Base-by-base conservation (phyloP, 2,113 vertebrate genomes). In the Crypturellus undulatus region DNA sequence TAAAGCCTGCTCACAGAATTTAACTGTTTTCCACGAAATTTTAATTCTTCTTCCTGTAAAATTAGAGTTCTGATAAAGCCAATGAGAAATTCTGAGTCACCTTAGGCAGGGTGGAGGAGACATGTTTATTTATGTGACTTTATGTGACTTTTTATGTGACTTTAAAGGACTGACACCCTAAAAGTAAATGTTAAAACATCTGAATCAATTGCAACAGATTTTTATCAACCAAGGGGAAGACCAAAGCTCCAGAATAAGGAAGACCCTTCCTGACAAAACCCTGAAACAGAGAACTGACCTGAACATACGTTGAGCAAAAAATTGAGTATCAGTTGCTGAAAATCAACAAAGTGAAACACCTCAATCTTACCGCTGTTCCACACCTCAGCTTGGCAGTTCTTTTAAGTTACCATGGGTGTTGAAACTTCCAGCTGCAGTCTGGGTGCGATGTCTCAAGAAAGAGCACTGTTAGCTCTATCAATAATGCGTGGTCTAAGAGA, bases 241-340 rank as follows among this genome's bases (percentile, higher is more conserved):
- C 13, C 45, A 56, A 64, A 80, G 4, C 3, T 84, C 30, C 14
- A 49, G 8, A 40, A 3, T 16, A 81, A 34, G 28, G 14, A 71
- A 51, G 10, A 8, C 5, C 2, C 5, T 65, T 51, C 30, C 45
- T 79, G 24, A 38, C 4, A 36, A 6, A 38, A 36, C 15, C 12
- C 75, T 30, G 56, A 47, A 69, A 22, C 9, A 68, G 52, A 75
- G 3, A 49, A 54, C 2, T 17, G 9, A 49, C 3, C 21, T 47
- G 6, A 68, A 51, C 0, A 40, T 6, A n/a, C 5, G 59, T 3
- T 56, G 14, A 70, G n/a, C 3, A 47, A 80, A 67, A 2, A 9
- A 54, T 75, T 51, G n/a, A 47, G 19, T 43, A 67, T 24, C 72
- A 78, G 52, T 8, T 51, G 24, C 24, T 68, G n/a, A 89, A 88